Evolutionary conservation across 2,888 invertebrate genomes (phyloP), one percentile per base, ranked within the genome.

Genomic region (Tortrix viridana): DNA sequence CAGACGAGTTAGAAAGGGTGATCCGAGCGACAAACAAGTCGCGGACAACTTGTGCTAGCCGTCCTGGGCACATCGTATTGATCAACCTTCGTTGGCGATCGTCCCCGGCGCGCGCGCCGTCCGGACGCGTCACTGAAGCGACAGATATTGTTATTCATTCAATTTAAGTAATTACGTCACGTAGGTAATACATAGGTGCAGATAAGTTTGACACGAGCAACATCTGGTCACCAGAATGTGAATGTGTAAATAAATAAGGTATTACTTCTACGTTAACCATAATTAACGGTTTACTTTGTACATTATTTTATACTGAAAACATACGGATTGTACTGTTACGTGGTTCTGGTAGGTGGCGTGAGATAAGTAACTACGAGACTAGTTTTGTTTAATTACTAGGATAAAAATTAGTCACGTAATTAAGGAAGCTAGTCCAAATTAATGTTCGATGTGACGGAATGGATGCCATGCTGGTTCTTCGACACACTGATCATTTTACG

Each of bases 401-500:
- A 81, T 84, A 84, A 83, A 76, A 75, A 64, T 70, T 81, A 85
- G 86, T 85, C 82, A 82, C 74, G 87, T 88, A 86, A 87, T 88
- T 89, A 89, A 90, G 89, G 75, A 90, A 91, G 90, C 92, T 92
- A 92, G 92, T 92, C 92, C 88, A 88, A 89, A n/a, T n/a, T n/a
- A n/a, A 87, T 87, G 85, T 88, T 87, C 80, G 85, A 87, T 87
- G 88, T 89, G 89, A 88, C 88, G 86, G 88, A 86, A 79, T 80
- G 84, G 84, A 89, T 86, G 90, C 86, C 87, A 87, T 88, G 83
- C 86, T 85, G 74, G 69, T 71, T 75, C 74, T 71, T 72, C 67
- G 69, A 68, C 46, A 44, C 26, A 53, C 48, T 57, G 53, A 63
- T 63, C 53, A 63, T 63, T 63, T 57, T 63, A 63, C 57, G 58